phyloP scores from a whole-genome alignment of 35 echinoderm and acorn worm genomes.

The Nesometra sesokonis region DNA sequence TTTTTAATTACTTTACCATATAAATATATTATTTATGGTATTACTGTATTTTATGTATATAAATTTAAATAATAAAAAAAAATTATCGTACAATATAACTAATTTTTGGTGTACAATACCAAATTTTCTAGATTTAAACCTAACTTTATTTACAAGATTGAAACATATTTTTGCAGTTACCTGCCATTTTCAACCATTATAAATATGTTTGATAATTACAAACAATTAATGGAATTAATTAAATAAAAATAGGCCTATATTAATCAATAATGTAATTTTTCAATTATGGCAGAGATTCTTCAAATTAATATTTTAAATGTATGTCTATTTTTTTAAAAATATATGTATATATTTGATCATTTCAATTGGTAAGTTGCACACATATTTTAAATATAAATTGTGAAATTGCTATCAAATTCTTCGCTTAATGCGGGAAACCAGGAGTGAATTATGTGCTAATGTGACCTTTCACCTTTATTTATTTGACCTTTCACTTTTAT shows the following conservation, averaged over 20 bases:
- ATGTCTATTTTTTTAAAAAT: background rate
- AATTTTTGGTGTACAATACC: too few species aligned
- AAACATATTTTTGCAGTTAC: too few species aligned
- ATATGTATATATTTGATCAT: background rate
- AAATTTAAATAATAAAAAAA: too few species aligned
- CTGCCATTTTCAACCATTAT: too few species aligned
- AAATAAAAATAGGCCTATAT: background rate
- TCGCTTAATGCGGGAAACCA: background rate
- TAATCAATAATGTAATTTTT: background rate
- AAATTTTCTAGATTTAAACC: too few species aligned
- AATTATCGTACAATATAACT: too few species aligned
- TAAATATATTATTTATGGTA: too few species aligned
- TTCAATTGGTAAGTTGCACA: background rate
- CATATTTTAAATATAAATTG: background rate
- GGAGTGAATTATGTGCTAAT: background rate
- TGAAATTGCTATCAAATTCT: background rate
- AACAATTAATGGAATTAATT: too few species aligned
- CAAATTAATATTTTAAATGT: background rate
- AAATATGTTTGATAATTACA: too few species aligned
- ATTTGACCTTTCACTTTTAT: background rate
- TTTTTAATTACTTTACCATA: too few species aligned
- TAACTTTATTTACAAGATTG: too few species aligned
- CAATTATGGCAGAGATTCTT: background rate
- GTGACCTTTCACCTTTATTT: background rate
- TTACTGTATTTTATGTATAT: too few species aligned